Evolutionary conservation across 2,113 vertebrate species (phyloP).

Genomic region (Tachysurus vachellii): DNA sequence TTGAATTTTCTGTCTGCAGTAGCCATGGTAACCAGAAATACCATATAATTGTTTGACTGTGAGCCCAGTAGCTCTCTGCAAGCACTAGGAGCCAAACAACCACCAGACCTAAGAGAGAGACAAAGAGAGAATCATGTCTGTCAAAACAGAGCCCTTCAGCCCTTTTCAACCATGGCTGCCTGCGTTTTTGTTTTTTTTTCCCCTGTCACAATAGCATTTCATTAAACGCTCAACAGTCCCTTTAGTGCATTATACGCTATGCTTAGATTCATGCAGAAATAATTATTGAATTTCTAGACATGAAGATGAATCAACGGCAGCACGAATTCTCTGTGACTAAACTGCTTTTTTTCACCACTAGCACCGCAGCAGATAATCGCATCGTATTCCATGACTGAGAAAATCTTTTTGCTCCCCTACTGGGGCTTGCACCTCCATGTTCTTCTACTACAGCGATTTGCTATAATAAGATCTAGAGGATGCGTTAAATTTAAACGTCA

Average conservation of each 20-base stretch:
- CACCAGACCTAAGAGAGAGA: constrained; percentile 58
- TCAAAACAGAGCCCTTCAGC: constrained; percentile 64
- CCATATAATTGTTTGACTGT: constrained; percentile 68
- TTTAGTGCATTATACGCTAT: constrained; percentile 13
- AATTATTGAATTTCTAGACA: neutral
- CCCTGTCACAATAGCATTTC: neutral
- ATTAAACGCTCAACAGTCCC: neutral
- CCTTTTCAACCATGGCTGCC: constrained; percentile 59
- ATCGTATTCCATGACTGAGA: constrained; percentile 15
- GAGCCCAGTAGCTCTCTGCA: constrained; percentile 61
- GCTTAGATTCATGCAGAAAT: constrained; percentile 19
- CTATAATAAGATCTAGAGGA: constrained; percentile 30
- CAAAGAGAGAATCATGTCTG: constrained; percentile 49
- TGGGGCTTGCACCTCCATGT: neutral
- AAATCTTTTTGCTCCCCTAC: constrained; percentile 18
- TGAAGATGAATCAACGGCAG: constrained; percentile 4
- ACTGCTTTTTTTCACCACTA: neutral
- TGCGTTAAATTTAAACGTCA: constrained; percentile 40
- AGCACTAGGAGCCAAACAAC: constrained; percentile 54
- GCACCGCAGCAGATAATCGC: neutral
- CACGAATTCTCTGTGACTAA: constrained; percentile 6
- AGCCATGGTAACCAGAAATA: constrained; percentile 72
- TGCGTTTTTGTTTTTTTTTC: constrained; percentile 49
- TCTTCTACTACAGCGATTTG: constrained; percentile 15
- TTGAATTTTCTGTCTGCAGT: constrained; percentile 68